Evolutionary conservation across 2,113 vertebrate genomes (phyloP), one percentile per base, ranked within the genome.

Genomic region (Pseudopipra pipra): DNA sequence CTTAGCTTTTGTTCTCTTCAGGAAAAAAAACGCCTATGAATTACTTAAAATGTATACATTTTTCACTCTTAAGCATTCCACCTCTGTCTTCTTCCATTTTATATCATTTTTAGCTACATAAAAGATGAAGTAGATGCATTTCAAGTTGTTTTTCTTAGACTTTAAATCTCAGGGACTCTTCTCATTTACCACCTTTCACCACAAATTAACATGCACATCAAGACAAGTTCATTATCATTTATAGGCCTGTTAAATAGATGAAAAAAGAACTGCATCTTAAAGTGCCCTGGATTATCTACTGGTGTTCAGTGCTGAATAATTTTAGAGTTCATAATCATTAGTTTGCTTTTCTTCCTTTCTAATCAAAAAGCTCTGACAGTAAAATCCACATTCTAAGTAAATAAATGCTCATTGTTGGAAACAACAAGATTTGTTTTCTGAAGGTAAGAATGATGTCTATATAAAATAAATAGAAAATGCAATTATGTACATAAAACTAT

Each of bases 51-150:
- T 62, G 51, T 68, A 92, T 86, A 96, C 62, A 94, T 97, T 95
- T 96, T 84, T 95, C 96, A 93, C 51, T 96, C 84, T 94, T 94
- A 98, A 98, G 95, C 86, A 96, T 93, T 95, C 89, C 87, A 75
- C 85, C 76, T 86, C 88, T 89, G 61, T 87, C 92, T 84, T 95
- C 91, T 86, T 89, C 85, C 79, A 87, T 94, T 96, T 94, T 87
- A 83, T 76, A 96, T 90, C 27, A 89, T 96, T 93, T 95, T 90
- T 62, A 96, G 80, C 91, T 73, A 82, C 55, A 89, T 59, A 87
- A 96, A 93, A 96, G 80, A 93, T 90, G 67, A 95, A 94, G 71
- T 65, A 79, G 81, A 92, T 67, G 70, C 39, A 84, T 90, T 90
- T 85, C 5, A 77, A 55, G 83, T 55, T 94, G 90, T 92, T 97